Evolutionary conservation across 2,113 vertebrate genomes (phyloP).

Genomic region (Ibidorhyncha struthersii): DNA sequence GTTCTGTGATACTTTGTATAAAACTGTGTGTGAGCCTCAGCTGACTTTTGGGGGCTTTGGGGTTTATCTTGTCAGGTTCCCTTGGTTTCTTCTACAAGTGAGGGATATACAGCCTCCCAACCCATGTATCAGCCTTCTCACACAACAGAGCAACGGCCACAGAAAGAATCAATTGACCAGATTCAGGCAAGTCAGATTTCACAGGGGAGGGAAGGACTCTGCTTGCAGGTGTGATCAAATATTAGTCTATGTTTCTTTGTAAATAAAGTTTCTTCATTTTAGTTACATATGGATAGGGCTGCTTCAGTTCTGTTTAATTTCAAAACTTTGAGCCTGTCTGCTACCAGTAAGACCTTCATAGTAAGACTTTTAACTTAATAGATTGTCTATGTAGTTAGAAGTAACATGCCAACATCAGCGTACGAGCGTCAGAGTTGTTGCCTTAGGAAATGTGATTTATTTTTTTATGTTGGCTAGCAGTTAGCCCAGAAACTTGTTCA

Average conservation of each 20-base stretch:
- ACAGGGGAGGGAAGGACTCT: conserved; percentile 12
- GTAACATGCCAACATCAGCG: neutral
- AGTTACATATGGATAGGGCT: neutral
- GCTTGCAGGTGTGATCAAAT: neutral
- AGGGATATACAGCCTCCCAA: conserved; percentile 82
- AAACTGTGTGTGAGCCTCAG: neutral
- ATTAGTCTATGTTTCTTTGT: neutral
- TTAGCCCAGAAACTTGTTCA: neutral
- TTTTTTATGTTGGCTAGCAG: neutral
- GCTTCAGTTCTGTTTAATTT: neutral
- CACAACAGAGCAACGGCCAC: conserved; percentile 85
- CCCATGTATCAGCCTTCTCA: conserved; percentile 90
- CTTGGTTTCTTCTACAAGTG: conserved; percentile 87
- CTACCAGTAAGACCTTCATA: neutral
- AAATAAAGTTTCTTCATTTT: neutral
- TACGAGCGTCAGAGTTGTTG: neutral
- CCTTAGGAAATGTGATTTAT: neutral
- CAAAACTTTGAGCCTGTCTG: neutral
- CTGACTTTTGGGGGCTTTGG: conserved; percentile 1
- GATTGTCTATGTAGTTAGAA: neutral
- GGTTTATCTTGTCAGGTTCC: conserved; percentile 78
- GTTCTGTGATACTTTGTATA: neutral
- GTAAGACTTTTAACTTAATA: neutral
- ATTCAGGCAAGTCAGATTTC: conserved; percentile 83
- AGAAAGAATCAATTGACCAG: conserved; percentile 88